Base-by-base conservation (phyloP, 1,140 invertebrate genomes). In the Pseudomyrmex sp. region DNA sequence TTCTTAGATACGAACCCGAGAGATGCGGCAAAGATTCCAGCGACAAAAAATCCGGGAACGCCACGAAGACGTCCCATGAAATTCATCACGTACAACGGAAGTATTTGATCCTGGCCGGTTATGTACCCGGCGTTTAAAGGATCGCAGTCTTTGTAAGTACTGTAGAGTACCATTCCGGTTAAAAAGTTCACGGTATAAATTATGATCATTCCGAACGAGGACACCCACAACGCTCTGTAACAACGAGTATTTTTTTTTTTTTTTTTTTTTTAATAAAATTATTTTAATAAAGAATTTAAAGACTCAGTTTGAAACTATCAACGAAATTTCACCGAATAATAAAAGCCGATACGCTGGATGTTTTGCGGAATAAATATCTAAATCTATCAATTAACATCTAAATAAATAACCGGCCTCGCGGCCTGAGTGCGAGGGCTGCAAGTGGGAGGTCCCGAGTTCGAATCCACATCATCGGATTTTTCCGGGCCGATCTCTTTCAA, bases 1-100 rank as follows among this genome's bases (percentile, higher is more conserved):
- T 52, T 46, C 15, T 44, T 46, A 8, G 35, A 20, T 69, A 91
- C 88, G 82, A 92, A 97, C 96, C 96, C 97, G 8, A 97, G 93
- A 52, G 96, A 96, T 12, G 96, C 97, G 69, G 96, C 96, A 85
- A 97, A 97, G 44, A 97, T 95, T 20, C 97, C 97, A 3, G 98
- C 97, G 0, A 98, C 97, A 91, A 99, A 99, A 82, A 99, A 96
- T 9, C 98, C 98, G 0, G 97, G 96, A 10, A 98, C 92, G 1
- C 97, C 97, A 10, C 95, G 96, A 4, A 96, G 92, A 35, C 95
- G 87, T 1, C 97, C 97, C 93, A 98, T 96, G 9, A 95, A 95
- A 82, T 97, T 96, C 93, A 98, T 97, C 3, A 98, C 97, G 91
- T 97, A 98, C 62, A 96, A 96, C 0, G 97, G 98, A 90, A 98